A percentile compares a stretch with the other conserved stretches of the same genome.
Evolutionary conservation across 1,140 invertebrate genomes (phyloP).

Genomic region (Lamellibrachia luymesi): DNA sequence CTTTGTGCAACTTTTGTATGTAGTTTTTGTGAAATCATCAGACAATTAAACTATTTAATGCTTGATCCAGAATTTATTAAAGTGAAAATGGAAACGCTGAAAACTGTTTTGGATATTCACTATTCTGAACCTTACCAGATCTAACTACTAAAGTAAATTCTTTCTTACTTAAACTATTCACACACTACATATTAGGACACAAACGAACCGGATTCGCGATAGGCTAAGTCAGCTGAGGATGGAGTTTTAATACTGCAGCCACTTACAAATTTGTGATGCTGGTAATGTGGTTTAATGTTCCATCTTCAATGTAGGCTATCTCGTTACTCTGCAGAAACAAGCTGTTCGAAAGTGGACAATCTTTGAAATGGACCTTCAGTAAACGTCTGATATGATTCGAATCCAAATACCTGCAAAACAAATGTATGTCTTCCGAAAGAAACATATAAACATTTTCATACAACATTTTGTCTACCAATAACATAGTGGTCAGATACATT

Average conservation of each 20-base stretch:
- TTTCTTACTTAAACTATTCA: too few species aligned
- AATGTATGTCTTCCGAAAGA: not conserved
- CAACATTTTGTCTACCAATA: not conserved
- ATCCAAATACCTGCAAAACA: slow-evolving; percentile 32
- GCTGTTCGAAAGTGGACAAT: slow-evolving; percentile 29
- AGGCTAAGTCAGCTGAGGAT: not conserved
- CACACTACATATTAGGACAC: too few species aligned
- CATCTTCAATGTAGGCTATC: slow-evolving; percentile 42
- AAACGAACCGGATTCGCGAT: not conserved
- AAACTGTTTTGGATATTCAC: too few species aligned
- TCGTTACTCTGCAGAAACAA: slow-evolving; percentile 34
- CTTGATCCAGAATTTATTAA: too few species aligned
- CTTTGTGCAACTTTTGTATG: too few species aligned
- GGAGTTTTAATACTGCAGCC: not conserved
- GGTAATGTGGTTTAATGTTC: slow-evolving; percentile 37
- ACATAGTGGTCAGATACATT: not conserved
- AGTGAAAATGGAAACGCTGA: too few species aligned
- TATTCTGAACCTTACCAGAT: too few species aligned
- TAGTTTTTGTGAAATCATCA: too few species aligned
- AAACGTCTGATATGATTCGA: slow-evolving; percentile 35
- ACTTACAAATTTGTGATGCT: slow-evolving; percentile 31
- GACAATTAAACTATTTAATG: too few species aligned
- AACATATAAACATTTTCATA: not conserved
- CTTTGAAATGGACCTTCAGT: slow-evolving; percentile 31
- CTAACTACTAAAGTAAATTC: too few species aligned